These are phyloP conservation scores for Emmelina monodactyla DNA, from an alignment of 2,888 invertebrate genomes.

Conservation along the genomic window DNA sequence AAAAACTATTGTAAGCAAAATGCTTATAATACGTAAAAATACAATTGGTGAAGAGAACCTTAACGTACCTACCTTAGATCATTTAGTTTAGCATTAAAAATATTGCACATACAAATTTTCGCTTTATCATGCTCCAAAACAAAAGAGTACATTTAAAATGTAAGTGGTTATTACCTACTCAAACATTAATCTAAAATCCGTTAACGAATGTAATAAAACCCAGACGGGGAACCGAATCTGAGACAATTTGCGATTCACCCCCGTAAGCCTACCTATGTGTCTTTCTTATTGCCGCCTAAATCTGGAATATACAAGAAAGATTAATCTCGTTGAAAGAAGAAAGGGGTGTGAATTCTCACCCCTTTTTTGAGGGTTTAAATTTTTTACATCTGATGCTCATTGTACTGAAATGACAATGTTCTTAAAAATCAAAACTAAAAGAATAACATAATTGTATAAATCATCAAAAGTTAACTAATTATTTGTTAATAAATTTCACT, in stretches of 20 bases:
- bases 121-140: too few relatives aligned
- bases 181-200: constrained; percentile 55
- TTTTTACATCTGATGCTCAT: neutral
- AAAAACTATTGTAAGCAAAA: too few relatives aligned
- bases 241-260: constrained; percentile 60
- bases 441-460: too few relatives aligned
- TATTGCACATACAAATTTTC: too few relatives aligned
- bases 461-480: too few relatives aligned
- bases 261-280: constrained; percentile 62
- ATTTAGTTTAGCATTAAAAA: too few relatives aligned
- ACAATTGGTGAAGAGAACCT: too few relatives aligned
- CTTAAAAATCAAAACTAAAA: too few relatives aligned
- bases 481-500: too few relatives aligned
- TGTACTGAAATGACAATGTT: too few relatives aligned
- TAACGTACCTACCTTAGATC: too few relatives aligned
- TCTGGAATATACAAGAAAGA: constrained; percentile 55
- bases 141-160: neutral
- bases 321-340: constrained; percentile 65
- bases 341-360: constrained; percentile 46
- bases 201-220: constrained; percentile 65
- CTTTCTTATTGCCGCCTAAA: constrained; percentile 64
- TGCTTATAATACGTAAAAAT: too few relatives aligned
- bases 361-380: constrained; percentile 17
- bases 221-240: constrained; percentile 47
- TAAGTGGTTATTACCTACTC: constrained; percentile 24